A percentile compares a stretch with the other conserved stretches of the same genome.
These are phyloP conservation scores for Labrus mixtus DNA, from an alignment of 2,113 vertebrate genomes.

Conservation along the genomic window DNA sequence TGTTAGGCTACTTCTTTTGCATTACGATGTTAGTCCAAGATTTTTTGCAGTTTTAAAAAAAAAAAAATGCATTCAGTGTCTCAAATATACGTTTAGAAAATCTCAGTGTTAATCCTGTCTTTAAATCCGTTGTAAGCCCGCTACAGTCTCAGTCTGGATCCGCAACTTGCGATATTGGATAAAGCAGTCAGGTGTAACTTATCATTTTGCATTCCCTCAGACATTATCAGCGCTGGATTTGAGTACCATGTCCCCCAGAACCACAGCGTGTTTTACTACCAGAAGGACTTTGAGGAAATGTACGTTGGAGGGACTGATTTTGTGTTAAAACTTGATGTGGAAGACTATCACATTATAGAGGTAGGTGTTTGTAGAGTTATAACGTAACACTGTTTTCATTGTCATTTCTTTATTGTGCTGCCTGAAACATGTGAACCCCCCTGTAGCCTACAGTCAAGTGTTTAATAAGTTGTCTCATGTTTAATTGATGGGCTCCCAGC, in stretches of 20 bases:
- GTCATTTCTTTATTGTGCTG: neutral
- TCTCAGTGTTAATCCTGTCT: neutral
- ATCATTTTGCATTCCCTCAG: conserved; percentile 42
- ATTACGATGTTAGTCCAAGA: neutral
- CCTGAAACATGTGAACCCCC: neutral
- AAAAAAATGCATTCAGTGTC: neutral
- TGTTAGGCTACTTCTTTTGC: neutral
- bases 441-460: neutral
- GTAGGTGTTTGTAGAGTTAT: conserved; percentile 53
- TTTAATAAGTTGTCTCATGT: neutral
- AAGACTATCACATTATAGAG: conserved; percentile 47
- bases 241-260: conserved; percentile 50
- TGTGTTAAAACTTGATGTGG: conserved; percentile 66
- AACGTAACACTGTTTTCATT: neutral
- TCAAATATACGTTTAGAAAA: neutral
- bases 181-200: neutral
- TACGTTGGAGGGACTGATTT: conserved; percentile 71
- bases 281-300: conserved; percentile 56
- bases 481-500: neutral
- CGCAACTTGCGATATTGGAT: neutral
- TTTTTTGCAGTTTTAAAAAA: neutral
- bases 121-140: neutral
- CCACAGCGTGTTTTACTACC: conserved; percentile 69
- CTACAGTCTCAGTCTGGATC: neutral
- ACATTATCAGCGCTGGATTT: conserved; percentile 8